Percentiles rank a stretch among this genome's conserved stretches.
phyloP scores from a whole-genome alignment of 1,140 invertebrate species.

The Bombus ignitus region DNA sequence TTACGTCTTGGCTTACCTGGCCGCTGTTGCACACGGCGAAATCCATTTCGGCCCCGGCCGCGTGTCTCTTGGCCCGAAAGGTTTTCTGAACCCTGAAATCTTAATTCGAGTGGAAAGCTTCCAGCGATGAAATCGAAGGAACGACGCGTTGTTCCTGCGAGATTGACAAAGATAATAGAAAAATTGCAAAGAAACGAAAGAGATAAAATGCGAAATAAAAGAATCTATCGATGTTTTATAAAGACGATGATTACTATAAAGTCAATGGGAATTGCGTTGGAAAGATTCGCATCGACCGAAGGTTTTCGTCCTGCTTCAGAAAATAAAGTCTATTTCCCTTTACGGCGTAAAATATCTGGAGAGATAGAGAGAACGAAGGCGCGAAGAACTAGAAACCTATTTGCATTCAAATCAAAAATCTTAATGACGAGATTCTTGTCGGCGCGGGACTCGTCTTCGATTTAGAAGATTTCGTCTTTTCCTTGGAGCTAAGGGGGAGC shows the following conservation, averaged over 20 bases:
- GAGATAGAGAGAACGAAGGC: not conserved
- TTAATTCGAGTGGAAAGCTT: constrained; percentile 30
- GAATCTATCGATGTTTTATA: too few relatives aligned
- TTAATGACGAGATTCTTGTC: constrained; percentile 61
- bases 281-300: not conserved
- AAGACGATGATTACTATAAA: constrained; percentile 15
- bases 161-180: not conserved
- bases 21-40: constrained; percentile 24
- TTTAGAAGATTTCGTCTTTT: constrained; percentile 58
- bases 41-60: constrained; percentile 50
- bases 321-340: constrained; percentile 39
- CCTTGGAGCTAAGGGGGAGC: constrained; percentile 15
- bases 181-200: not conserved
- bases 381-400: constrained; percentile 51
- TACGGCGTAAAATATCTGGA: constrained; percentile 40
- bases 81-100: constrained; percentile 24
- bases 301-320: not conserved
- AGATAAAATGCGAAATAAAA: not conserved
- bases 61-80: constrained; percentile 20
- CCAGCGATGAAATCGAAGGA: not conserved
- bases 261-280: not conserved
- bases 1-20: constrained; percentile 68
- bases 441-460: constrained; percentile 47
- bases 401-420: constrained; percentile 68
- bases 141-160: not conserved